Evolutionary conservation across 2,888 invertebrate genomes (phyloP).

Genomic region (Chouioia cunea): DNA sequence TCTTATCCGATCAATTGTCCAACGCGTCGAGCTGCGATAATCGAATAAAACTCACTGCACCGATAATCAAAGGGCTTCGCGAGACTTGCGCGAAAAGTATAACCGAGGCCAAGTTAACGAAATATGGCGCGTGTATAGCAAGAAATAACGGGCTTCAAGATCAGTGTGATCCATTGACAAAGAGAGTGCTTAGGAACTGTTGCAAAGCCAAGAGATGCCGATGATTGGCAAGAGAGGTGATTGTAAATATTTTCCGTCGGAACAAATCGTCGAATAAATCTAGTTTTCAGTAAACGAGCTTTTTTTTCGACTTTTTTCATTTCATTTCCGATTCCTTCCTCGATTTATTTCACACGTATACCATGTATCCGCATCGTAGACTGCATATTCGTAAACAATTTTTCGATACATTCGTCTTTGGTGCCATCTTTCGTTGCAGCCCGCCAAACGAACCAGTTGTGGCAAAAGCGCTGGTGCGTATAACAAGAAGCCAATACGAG

Average conservation of each 20-base stretch:
- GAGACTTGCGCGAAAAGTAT: slow-evolving; percentile 41
- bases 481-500: slow-evolving; percentile 15
- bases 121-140: slow-evolving; percentile 49
- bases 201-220: slow-evolving; percentile 29
- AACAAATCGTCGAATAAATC: no score
- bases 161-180: slow-evolving; percentile 44
- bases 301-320: no score
- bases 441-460: no score
- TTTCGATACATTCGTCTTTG: no score
- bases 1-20: slow-evolving; percentile 19
- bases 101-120: slow-evolving; percentile 47
- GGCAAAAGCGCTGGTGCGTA: slow-evolving; percentile 35
- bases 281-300: no score
- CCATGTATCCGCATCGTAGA: no score
- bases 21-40: background rate
- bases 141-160: slow-evolving; percentile 58
- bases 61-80: background rate
- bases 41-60: background rate
- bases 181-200: slow-evolving; percentile 29
- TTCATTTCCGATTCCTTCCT: no score
- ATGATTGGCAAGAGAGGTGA: no score
- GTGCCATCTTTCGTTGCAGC: no score
- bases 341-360: no score
- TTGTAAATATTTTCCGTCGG: no score
- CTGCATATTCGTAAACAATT: no score